Percentiles rank a stretch among this genome's conserved stretches.
phyloP scores from a whole-genome alignment of 2,113 vertebrate species.

The Phrynocephalus versicolor region DNA sequence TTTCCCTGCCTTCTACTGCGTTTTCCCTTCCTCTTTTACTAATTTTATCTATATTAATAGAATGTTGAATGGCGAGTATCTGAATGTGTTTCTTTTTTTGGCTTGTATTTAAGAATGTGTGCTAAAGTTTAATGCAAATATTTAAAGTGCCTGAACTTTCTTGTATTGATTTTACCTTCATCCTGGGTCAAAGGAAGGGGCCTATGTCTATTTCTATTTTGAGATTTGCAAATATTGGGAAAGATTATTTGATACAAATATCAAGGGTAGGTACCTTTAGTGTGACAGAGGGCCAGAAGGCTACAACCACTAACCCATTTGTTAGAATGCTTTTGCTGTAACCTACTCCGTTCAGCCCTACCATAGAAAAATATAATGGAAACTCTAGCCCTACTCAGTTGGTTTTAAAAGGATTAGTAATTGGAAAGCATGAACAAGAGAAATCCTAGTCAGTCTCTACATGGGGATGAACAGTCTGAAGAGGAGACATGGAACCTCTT shows the following conservation, averaged over 20 bases:
- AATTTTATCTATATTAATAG: constrained; percentile 10
- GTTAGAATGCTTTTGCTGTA: neutral
- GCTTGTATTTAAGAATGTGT: neutral
- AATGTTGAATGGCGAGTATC: constrained; percentile 6
- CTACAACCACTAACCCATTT: too few relatives aligned
- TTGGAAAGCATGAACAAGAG: too few relatives aligned
- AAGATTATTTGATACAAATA: neutral
- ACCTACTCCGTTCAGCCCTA: neutral
- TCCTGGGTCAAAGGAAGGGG: neutral
- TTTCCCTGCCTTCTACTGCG: neutral
- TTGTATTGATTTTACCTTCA: neutral
- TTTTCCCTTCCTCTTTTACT: neutral
- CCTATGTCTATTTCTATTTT: neutral
- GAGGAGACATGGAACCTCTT: too few relatives aligned
- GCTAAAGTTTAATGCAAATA: constrained; percentile 5
- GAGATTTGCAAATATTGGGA: neutral
- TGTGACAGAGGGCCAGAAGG: neutral
- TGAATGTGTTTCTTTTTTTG: neutral
- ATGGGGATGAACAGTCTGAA: too few relatives aligned
- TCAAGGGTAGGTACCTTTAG: neutral
- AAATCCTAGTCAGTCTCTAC: neutral
- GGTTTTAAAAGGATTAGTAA: too few relatives aligned
- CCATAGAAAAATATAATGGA: neutral
- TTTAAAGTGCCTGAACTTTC: neutral
- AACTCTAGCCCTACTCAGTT: neutral